Evolutionary conservation across 2,113 vertebrate species (phyloP).

Genomic region (Dryoscopus gambensis): DNA sequence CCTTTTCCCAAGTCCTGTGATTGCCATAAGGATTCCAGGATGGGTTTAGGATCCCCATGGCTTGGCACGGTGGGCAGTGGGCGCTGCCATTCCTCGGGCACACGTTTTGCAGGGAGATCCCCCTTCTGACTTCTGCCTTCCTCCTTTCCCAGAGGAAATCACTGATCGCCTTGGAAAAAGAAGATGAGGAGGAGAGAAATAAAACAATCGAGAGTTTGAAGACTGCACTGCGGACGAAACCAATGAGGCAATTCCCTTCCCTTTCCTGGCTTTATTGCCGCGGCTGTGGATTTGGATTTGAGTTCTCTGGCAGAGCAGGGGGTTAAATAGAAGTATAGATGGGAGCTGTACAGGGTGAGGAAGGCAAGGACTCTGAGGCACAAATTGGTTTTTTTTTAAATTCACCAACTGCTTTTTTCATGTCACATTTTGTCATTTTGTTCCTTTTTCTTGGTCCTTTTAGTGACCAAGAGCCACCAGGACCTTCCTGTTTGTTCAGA

Average conservation of each 20-base stretch:
- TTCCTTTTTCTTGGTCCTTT: not conserved
- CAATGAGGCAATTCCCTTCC: constrained; percentile 85
- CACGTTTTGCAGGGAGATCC: fast-evolving
- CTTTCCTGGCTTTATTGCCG: not conserved
- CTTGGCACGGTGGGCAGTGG: fast-evolving
- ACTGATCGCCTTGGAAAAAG: constrained; percentile 91
- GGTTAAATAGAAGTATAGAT: not conserved
- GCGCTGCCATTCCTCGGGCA: fast-evolving
- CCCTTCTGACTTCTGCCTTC: not conserved
- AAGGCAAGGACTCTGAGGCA: not conserved
- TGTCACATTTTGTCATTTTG: not conserved
- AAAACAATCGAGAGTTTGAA: constrained; percentile 98
- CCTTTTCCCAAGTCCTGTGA: not conserved
- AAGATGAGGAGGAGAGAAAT: constrained; percentile 95
- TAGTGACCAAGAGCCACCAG: not conserved
- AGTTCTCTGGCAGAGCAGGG: not conserved
- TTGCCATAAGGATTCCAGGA: not conserved
- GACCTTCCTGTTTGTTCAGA: not conserved
- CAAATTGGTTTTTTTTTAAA: not conserved
- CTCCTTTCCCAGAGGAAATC: constrained; percentile 85
- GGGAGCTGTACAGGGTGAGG: not conserved
- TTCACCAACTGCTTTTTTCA: not conserved
- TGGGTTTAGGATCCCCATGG: fast-evolving
- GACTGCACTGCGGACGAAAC: constrained; percentile 94
- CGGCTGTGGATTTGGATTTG: not conserved